Evolutionary conservation across 2,888 invertebrate genomes (phyloP), one percentile per base, ranked within the genome.

Genomic region (Actias luna): DNA sequence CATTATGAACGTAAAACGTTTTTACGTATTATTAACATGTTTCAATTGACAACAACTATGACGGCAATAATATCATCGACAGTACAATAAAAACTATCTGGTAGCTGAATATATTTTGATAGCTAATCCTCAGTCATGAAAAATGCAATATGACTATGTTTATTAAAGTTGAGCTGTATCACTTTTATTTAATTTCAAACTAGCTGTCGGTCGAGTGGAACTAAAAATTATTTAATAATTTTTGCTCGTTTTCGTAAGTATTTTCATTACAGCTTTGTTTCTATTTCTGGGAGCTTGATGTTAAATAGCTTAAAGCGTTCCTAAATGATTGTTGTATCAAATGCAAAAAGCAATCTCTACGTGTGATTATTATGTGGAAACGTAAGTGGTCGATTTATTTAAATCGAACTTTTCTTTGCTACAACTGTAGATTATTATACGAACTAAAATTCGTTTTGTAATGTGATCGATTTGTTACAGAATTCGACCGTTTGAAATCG

Each of bases 361-460:
- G 31, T 50, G 18, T 31, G 22, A 14, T 29, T 35, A 36, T 63
- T 35, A 36, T 63, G 63, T 59, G 63, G 63, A 55, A 63, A 63
- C 25, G 29, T 59, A 59, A 63, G 59, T 59, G 63, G 39, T 12
- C 36, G 31, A 61, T 64, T 64, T 64, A 59, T 61, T 50, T 58
- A 59, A 64, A 64, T 61, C 52, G 64, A 64, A 42, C 36, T 68
- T 58, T 58, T 72, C 69, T 72, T 68, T 64, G 64, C 68, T 63
- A 68, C 71, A 67, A 72, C 71, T 72, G 73, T 62, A 62, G 63
- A 64, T 66, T 64, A 65, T 69, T 68, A 70, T 66, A 67, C 65
- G 68, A 69, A 73, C 76, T 75, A 72, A 76, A 75, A 71, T 67
- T 71, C 70, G 72, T 80, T 78, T 73, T 70, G 64, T 71, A 73